phyloP scores from a whole-genome alignment of 2,797 vertebrate species.

The Sitta carolinensis region DNA sequence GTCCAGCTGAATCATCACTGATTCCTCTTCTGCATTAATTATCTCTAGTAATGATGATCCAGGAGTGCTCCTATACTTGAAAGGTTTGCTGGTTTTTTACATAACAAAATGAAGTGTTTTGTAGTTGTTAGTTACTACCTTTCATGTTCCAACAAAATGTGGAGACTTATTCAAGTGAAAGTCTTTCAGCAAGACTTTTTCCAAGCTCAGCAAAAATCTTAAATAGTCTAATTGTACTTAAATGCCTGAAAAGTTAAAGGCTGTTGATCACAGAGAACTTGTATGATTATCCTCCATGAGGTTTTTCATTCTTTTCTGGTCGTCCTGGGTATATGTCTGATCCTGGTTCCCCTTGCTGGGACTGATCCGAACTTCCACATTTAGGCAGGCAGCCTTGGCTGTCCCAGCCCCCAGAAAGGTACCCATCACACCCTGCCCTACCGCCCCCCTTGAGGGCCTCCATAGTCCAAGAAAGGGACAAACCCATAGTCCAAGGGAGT shows the following conservation, averaged over 20 bases:
- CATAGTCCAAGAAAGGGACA: background rate
- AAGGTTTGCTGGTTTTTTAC: background rate
- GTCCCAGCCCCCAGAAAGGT: background rate
- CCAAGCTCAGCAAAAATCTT: background rate
- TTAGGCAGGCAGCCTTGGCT: background rate
- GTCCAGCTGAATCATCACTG: background rate
- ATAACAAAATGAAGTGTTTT: background rate
- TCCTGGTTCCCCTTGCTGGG: background rate
- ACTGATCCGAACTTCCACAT: accelerated
- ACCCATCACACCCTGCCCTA: background rate
- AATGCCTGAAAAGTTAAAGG: background rate
- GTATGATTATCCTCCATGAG: background rate
- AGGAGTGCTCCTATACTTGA: background rate
- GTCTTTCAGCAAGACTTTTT: background rate
- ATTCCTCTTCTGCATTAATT: background rate
- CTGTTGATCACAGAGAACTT: background rate
- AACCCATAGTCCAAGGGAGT: accelerated
- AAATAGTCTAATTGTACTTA: background rate
- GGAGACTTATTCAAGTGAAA: background rate
- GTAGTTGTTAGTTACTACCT: background rate
- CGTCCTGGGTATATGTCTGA: background rate
- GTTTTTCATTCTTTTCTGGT: background rate
- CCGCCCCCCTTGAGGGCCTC: accelerated
- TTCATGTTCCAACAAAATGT: background rate
- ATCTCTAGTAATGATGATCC: background rate